Conservation (phyloP, 1,140 invertebrate genomes). For the Lineus longissimus region DNA sequence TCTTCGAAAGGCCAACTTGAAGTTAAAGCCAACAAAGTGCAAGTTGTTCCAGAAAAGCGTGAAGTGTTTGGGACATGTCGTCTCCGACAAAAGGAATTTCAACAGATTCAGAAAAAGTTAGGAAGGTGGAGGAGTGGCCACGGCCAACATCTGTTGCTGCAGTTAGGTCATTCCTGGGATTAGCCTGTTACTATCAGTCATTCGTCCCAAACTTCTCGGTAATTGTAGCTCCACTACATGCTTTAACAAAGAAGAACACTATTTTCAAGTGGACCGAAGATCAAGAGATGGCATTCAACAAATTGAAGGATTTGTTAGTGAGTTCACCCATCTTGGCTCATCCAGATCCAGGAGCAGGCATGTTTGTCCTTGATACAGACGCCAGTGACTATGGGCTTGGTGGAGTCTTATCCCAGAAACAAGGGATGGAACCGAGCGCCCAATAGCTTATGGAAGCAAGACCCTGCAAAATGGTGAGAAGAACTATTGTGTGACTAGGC, state of each 20-base stretch:
- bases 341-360: not conserved
- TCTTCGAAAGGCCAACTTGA: not conserved
- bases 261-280: conserved; percentile 14
- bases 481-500: no score
- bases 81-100: not conserved
- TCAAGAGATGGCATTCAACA: conserved; percentile 17
- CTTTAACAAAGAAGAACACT: conserved; percentile 41
- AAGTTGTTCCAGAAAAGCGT: not conserved
- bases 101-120: conserved; percentile 13
- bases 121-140: conserved; percentile 40
- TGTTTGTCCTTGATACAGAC: no score
- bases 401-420: no score
- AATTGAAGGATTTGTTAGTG: conserved; percentile 8
- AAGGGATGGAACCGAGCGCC: no score
- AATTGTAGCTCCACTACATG: conserved; percentile 38
- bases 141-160: conserved; percentile 44
- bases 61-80: conserved; percentile 1
- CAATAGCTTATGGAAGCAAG: no score
- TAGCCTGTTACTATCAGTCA: conserved; percentile 53
- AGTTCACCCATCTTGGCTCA: conserved; percentile 12
- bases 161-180: conserved; percentile 52
- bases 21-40: conserved; percentile 2
- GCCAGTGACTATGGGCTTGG: no score
- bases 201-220: conserved; percentile 50
- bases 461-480: no score